phyloP scores from a whole-genome alignment of 2,113 vertebrate species.

The Ursus arctos region DNA sequence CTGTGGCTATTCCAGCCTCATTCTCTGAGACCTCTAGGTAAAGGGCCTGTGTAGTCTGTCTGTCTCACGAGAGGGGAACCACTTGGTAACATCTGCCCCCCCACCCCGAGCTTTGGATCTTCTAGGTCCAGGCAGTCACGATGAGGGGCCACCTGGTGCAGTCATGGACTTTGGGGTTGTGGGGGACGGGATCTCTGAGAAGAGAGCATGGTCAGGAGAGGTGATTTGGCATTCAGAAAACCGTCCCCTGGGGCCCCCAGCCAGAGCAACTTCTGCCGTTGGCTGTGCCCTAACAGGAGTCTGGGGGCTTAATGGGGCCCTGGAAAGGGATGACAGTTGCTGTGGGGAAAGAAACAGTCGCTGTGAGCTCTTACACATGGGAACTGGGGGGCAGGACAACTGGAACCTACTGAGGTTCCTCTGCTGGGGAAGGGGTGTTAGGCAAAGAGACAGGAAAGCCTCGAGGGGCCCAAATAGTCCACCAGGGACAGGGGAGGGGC shows the following conservation, averaged over 20 bases:
- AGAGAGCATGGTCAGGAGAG: background rate
- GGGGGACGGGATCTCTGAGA: too few species aligned
- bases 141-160: background rate
- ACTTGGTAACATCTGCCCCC: background rate
- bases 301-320: background rate
- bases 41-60: background rate
- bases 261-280: background rate
- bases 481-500: background rate
- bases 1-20: background rate
- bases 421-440: background rate
- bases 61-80: background rate
- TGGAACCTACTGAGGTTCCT: background rate
- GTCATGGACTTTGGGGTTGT: background rate
- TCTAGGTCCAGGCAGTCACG: background rate
- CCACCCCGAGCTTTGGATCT: background rate
- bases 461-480: background rate
- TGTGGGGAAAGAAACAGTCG: background rate
- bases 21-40: background rate
- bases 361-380: background rate
- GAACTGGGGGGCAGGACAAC: background rate
- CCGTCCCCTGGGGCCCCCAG: background rate
- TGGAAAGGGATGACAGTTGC: background rate
- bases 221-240: background rate
- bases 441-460: background rate
- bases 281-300: background rate